Conservation (phyloP, 2,797 vertebrate genomes). For the Micropoecilia bifurca region DNA sequence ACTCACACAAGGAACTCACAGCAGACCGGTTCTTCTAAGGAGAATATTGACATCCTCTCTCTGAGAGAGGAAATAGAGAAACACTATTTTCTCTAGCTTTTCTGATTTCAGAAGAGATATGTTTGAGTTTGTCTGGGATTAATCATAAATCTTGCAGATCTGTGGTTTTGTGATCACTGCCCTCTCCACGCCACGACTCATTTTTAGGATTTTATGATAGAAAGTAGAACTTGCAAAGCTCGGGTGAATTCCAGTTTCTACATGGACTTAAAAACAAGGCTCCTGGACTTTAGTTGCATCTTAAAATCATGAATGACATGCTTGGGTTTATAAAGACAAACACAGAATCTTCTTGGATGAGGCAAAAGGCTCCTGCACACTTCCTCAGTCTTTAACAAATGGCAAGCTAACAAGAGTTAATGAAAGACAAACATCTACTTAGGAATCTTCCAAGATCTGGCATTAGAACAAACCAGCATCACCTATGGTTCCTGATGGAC, state of each 20-base stretch:
- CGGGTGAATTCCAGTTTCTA: not conserved
- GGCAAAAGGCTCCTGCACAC: not conserved
- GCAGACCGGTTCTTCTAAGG: constrained; percentile 24
- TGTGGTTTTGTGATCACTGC: not conserved
- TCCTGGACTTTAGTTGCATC: not conserved
- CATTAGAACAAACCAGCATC: not conserved
- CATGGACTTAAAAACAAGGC: not conserved
- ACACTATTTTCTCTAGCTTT: constrained; percentile 16
- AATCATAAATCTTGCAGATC: constrained; percentile 1
- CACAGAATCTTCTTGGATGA: not conserved
- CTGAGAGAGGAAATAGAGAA: constrained; percentile 14
- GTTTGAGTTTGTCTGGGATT: constrained; percentile 26
- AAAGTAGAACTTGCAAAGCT: not conserved
- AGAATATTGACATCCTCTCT: constrained; percentile 36
- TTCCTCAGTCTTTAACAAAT: not conserved
- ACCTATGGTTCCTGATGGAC: constrained; percentile 93
- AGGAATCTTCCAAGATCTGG: not conserved
- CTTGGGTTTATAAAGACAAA: not conserved
- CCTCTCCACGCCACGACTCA: not conserved
- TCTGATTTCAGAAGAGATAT: not conserved
- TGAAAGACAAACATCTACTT: not conserved
- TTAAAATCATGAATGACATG: not conserved
- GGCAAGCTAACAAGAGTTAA: not conserved
- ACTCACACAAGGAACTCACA: constrained; percentile 32
- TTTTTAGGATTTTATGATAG: not conserved